Conservation (phyloP, 1,140 invertebrate genomes). For the Drosophila lacertosa region DNA sequence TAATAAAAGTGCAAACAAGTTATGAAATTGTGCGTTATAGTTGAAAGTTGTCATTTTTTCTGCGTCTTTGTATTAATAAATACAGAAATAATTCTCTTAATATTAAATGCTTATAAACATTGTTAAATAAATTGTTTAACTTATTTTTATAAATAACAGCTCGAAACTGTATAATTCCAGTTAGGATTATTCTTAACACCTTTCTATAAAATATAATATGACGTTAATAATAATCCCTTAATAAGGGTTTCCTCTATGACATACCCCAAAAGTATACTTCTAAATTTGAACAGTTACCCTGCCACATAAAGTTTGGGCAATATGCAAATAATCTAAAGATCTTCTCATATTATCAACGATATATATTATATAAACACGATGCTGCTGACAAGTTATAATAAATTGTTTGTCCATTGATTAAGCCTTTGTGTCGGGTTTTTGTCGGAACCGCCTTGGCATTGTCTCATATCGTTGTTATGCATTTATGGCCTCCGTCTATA, state of each 20-base stretch:
- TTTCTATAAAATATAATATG: too few species aligned
- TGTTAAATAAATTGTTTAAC: too few species aligned
- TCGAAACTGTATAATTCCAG: too few species aligned
- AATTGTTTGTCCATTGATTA: constrained; percentile 10
- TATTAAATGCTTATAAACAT: too few species aligned
- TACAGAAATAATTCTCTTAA: too few species aligned
- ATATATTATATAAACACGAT: neutral
- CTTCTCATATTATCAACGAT: neutral
- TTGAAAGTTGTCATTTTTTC: neutral
- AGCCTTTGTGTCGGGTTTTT: constrained; percentile 1
- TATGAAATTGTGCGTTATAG: neutral
- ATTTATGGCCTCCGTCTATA: constrained; percentile 58
- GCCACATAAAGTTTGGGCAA: neutral
- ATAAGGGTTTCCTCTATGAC: too few species aligned
- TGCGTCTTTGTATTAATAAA: too few species aligned
- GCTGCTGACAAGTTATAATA: neutral
- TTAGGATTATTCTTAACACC: too few species aligned
- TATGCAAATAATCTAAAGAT: neutral
- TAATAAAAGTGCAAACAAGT: neutral
- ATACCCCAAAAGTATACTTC: constrained; percentile 33
- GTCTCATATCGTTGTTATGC: constrained; percentile 23
- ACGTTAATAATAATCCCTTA: too few species aligned
- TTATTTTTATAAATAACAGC: too few species aligned
- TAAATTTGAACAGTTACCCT: neutral
- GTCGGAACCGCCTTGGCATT: neutral